These are phyloP conservation scores for Maniola jurtina DNA, from an alignment of 1,140 invertebrate species.

Conservation along the genomic window DNA sequence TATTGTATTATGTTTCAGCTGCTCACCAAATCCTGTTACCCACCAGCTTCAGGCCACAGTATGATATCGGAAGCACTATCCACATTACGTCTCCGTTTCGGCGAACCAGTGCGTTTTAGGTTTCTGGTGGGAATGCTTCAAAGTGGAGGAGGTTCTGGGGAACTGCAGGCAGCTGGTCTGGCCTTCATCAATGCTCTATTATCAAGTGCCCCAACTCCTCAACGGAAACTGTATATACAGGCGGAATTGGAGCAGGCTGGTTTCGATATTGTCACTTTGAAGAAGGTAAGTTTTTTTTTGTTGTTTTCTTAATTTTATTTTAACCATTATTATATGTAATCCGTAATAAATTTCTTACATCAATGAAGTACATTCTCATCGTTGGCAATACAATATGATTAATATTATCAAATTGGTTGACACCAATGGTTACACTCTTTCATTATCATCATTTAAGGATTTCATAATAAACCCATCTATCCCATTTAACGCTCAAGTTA, in stretches of 20 bases:
- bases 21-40: constrained; percentile 87
- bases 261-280: constrained; percentile 84
- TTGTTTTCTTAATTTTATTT: no score
- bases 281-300: constrained; percentile 74
- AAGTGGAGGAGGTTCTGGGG: constrained; percentile 83
- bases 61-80: constrained; percentile 94
- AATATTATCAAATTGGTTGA: no score
- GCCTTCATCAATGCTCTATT: constrained; percentile 92
- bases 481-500: no score
- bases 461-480: no score
- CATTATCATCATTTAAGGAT: no score
- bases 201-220: constrained; percentile 84
- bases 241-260: constrained; percentile 92
- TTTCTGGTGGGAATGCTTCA: constrained; percentile 93
- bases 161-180: constrained; percentile 89
- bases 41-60: constrained; percentile 84
- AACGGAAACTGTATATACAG: constrained; percentile 92
- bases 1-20: constrained; percentile 79
- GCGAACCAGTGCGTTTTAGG: constrained; percentile 94
- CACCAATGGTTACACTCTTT: no score
- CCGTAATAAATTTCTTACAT: no score
- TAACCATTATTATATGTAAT: no score
- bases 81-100: constrained; percentile 91
- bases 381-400: no score
- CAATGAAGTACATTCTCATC: no score